Evolutionary conservation across 1,140 invertebrate genomes (phyloP), one percentile per base, ranked within the genome.

Genomic region (Acromyrmex charruanus): DNA sequence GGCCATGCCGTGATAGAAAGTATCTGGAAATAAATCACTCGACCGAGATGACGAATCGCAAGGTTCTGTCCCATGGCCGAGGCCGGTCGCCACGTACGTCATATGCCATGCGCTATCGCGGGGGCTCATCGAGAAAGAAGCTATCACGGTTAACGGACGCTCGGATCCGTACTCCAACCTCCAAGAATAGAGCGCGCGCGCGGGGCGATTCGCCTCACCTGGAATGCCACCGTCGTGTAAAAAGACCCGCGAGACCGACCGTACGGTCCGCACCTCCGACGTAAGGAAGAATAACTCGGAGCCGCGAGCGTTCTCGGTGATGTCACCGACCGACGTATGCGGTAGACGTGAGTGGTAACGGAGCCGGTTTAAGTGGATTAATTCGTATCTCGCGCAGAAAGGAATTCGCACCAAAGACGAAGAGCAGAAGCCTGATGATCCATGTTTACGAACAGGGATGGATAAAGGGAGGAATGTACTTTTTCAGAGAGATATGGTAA

Each of bases 81-180:
- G 66, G 79, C 18, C 79, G 59, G 10, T 65, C 61, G 72, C 68
- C 21, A 31, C 66, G 68, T 12, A 61, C 35, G 74, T 63, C 25
- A n/a, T 31, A 66, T 39, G 21, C 51, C 28, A 28, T n/a, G 4
- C 61, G 53, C 25, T 80, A 88, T 89, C 68, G 58, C 79, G 71
- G 74, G 16, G 85, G 80, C 88, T 79, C 88, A 88, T 90, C 74
- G 77, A 84, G 90, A 92, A 93, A 91, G 90, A 90, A 92, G 87
- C 86, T 94, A 94, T 87, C 79, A 68, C 88, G 89, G 49, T 72
- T 90, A 90, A 94, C 94, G 93, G 93, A 92, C 91, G 84, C 77
- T 89, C 85, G 79, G 63, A 91, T 92, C 91, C 87, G 88, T 82
- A 90, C 94, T 94, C 94, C 90, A 87, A 91, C 93, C 94, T 94